These are phyloP conservation scores for Porites divaricata DNA, from an alignment of 92 coral and sea anemone species.

Conservation along the genomic window DNA sequence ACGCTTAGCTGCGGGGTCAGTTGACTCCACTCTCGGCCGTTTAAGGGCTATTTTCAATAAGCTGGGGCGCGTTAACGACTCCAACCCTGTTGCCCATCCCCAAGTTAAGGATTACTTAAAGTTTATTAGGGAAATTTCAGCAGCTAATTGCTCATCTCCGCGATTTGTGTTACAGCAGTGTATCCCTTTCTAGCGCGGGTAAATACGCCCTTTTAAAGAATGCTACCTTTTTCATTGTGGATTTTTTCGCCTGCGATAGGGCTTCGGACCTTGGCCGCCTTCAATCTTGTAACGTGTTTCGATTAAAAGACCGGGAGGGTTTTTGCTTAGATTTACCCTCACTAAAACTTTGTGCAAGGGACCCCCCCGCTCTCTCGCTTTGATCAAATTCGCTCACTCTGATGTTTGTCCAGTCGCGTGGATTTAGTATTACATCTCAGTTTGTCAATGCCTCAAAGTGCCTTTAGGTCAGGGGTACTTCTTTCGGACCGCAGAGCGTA, in stretches of 20 bases:
- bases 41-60: conserved; percentile 19
- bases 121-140: conserved; percentile 28
- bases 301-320: conserved; percentile 48
- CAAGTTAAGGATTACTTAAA: conserved; percentile 9
- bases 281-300: conserved; percentile 27
- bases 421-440: conserved; percentile 46
- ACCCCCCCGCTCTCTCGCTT: conserved; percentile 13
- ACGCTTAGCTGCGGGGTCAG: conserved; percentile 34
- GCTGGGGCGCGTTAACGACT: conserved; percentile 17
- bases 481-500: conserved; percentile 52
- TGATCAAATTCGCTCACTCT: conserved; percentile 30
- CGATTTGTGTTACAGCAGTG: not conserved
- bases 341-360: conserved; percentile 31
- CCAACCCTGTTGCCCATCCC: conserved; percentile 20
- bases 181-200: conserved; percentile 16
- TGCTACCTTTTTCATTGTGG: conserved; percentile 43
- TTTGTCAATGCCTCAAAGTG: conserved; percentile 12
- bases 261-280: conserved; percentile 57
- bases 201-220: conserved; percentile 43
- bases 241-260: conserved; percentile 52
- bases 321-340: conserved; percentile 44
- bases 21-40: conserved; percentile 5
- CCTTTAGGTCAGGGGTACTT: conserved; percentile 35
- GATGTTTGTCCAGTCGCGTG: conserved; percentile 45
- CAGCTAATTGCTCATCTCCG: conserved; percentile 20